Conservation (phyloP, 2,888 invertebrate species). For the Gymnosoma rotundatum region DNA sequence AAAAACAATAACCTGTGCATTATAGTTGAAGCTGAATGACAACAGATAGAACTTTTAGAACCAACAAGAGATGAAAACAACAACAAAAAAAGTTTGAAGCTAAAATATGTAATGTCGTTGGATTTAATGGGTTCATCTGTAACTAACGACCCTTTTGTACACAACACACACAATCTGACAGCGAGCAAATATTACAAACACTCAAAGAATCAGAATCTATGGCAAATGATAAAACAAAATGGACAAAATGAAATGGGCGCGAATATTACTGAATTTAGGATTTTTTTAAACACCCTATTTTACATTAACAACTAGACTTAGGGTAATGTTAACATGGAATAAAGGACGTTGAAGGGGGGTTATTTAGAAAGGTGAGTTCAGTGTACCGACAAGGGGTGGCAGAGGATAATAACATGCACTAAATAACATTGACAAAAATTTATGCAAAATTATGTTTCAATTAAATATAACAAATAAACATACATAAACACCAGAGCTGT, state of each 20-base stretch:
- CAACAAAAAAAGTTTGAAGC: conserved; percentile 25
- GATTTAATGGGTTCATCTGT: conserved; percentile 68
- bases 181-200: conserved; percentile 14
- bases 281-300: conserved; percentile 55
- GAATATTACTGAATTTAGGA: conserved; percentile 41
- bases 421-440: conserved; percentile 72
- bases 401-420: conserved; percentile 34
- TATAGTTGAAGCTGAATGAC: conserved; percentile 53
- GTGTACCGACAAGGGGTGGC: conserved; percentile 25
- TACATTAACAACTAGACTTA: conserved; percentile 20
- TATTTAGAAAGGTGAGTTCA: conserved; percentile 32
- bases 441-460: conserved; percentile 82
- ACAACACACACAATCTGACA: conserved; percentile 27
- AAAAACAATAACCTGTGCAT: conserved; percentile 64
- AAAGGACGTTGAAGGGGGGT: background rate
- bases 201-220: conserved; percentile 36
- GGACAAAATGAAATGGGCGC: conserved; percentile 65
- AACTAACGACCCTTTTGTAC: conserved; percentile 61
- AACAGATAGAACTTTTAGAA: conserved; percentile 30
- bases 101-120: conserved; percentile 46
- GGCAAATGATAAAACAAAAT: conserved; percentile 45
- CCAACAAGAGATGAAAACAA: conserved; percentile 2
- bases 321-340: background rate
- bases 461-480: conserved; percentile 75
- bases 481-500: conserved; percentile 4